phyloP scores from a whole-genome alignment of 2,113 vertebrate species.

The Symphodus melops region DNA sequence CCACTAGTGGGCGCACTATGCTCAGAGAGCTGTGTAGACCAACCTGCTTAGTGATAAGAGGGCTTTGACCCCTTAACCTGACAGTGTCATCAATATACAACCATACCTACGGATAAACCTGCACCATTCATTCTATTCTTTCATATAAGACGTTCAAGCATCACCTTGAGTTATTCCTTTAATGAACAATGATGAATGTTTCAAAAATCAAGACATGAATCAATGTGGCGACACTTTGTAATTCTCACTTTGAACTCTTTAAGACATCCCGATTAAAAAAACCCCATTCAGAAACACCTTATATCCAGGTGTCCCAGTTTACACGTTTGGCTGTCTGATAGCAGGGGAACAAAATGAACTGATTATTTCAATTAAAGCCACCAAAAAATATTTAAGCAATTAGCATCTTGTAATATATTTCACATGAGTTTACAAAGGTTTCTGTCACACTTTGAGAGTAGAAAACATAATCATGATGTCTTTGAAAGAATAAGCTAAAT shows the following conservation, averaged over 20 bases:
- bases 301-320: no score
- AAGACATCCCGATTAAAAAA: no score
- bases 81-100: background rate
- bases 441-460: background rate
- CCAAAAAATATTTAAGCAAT: background rate
- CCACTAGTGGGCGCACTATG: constrained; percentile 77
- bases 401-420: background rate
- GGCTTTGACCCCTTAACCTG: constrained; percentile 20
- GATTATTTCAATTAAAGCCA: background rate
- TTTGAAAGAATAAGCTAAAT: no score
- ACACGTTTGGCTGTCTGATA: background rate
- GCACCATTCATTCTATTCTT: background rate
- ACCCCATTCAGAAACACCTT: no score
- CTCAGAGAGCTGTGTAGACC: constrained; percentile 13
- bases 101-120: background rate
- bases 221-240: no score
- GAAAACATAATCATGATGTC: background rate
- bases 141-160: background rate
- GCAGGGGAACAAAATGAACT: background rate
- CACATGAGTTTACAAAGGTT: background rate
- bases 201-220: background rate
- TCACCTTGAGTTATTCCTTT: background rate
- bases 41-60: background rate
- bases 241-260: no score
- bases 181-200: background rate